Percentiles rank a stretch among this genome's conserved stretches.
Evolutionary conservation across 2,113 vertebrate genomes (phyloP).

Genomic region (Caloenas nicobarica): DNA sequence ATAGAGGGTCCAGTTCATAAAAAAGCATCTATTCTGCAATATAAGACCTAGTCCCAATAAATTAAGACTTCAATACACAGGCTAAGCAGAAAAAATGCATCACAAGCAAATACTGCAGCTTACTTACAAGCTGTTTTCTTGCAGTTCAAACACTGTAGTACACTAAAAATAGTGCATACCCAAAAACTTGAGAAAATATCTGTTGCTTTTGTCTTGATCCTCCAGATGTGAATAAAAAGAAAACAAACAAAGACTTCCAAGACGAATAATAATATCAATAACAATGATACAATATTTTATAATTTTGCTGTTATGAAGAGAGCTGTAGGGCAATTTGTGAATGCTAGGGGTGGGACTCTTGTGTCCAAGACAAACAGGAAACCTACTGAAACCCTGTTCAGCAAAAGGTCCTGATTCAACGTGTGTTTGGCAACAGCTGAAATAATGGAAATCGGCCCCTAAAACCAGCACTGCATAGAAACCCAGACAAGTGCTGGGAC

Average conservation of each 20-base stretch:
- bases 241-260: neutral
- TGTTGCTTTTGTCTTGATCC: neutral
- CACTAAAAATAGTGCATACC: neutral
- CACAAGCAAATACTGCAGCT: neutral
- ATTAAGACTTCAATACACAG: neutral
- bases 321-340: neutral
- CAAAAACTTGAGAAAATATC: neutral
- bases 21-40: neutral
- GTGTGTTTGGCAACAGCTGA: neutral
- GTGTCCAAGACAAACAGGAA: neutral
- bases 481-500: neutral
- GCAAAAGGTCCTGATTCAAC: neutral
- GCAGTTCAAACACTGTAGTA: neutral
- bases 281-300: neutral
- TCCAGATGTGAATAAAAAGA: neutral
- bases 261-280: neutral
- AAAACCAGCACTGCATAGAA: neutral
- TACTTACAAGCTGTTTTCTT: neutral
- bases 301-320: neutral
- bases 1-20: neutral
- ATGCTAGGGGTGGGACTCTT: fast-evolving
- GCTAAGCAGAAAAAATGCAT: neutral
- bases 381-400: neutral
- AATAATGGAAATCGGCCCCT: neutral
- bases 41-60: neutral